phyloP scores from a whole-genome alignment of 2,888 invertebrate species.

The Macaria liturata region DNA sequence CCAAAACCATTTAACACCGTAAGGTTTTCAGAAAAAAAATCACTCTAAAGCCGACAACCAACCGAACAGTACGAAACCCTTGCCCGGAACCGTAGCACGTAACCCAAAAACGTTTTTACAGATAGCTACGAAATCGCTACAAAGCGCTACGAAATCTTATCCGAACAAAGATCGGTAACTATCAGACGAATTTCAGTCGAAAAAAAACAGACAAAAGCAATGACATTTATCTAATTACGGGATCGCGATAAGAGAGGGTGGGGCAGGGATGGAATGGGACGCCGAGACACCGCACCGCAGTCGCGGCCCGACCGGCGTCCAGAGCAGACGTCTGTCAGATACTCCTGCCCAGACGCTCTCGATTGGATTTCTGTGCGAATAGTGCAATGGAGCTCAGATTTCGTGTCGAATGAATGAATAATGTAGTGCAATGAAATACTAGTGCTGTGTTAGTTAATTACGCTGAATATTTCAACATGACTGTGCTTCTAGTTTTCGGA shows the following conservation, averaged over 20 bases:
- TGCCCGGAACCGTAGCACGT: too few species aligned
- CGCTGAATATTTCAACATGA: conserved; percentile 44
- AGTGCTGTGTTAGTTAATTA: conserved; percentile 39
- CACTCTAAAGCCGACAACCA: too few species aligned
- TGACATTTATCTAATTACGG: conserved; percentile 82
- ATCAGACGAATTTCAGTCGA: conserved; percentile 50
- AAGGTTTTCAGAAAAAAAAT: too few species aligned
- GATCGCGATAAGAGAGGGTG: conserved; percentile 69
- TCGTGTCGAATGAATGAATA: conserved; percentile 25
- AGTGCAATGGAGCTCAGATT: conserved; percentile 32
- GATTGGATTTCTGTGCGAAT: conserved; percentile 30
- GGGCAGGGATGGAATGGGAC: conserved; percentile 42
- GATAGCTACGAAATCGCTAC: not conserved
- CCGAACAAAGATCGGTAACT: conserved; percentile 39
- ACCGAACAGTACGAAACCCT: too few species aligned
- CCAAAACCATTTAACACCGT: too few species aligned
- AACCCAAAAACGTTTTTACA: conserved; percentile 1
- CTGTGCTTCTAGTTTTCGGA: conserved; percentile 56
- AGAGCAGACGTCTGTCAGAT: conserved; percentile 33
- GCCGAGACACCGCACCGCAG: conserved; percentile 62
- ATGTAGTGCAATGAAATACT: conserved; percentile 23
- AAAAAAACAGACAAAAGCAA: conserved; percentile 70
- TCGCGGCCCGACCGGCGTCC: conserved; percentile 43
- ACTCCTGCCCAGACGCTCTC: conserved; percentile 24
- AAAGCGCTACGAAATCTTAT: conserved; percentile 27